Conservation (phyloP, 37 sponge, comb jelly and placozoan species). For the Amphimedon queenslandica region DNA sequence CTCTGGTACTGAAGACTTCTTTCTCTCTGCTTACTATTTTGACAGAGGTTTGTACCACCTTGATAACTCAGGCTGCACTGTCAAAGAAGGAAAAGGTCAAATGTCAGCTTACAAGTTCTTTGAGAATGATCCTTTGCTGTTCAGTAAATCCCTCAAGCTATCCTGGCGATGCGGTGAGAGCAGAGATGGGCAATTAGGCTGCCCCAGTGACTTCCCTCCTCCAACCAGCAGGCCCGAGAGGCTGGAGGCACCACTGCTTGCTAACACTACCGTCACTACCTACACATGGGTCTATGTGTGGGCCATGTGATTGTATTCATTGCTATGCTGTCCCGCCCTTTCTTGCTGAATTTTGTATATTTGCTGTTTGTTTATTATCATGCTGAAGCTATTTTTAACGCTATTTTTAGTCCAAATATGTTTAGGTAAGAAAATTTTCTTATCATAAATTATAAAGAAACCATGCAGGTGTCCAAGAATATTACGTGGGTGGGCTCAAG, state of each 20-base stretch:
- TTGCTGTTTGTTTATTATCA: too few species aligned
- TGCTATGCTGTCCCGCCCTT: too few species aligned
- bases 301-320: neutral
- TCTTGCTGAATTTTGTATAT: too few species aligned
- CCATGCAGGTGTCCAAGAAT: too few species aligned
- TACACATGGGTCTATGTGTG: constrained; percentile 78
- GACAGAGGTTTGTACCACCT: constrained; percentile 46
- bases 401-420: too few species aligned
- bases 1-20: constrained; percentile 84
- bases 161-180: constrained; percentile 76
- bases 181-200: constrained; percentile 23
- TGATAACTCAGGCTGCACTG: constrained; percentile 64
- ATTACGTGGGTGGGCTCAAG: too few species aligned
- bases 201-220: constrained; percentile 58
- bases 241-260: neutral
- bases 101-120: constrained; percentile 84
- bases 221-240: neutral
- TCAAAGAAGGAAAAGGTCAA: constrained; percentile 12
- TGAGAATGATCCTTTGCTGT: constrained; percentile 76
- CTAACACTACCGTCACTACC: constrained; percentile 50
- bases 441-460: too few species aligned
- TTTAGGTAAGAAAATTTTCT: too few species aligned
- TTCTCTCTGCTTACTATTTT: constrained; percentile 84
- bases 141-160: constrained; percentile 59
- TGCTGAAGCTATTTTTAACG: too few species aligned